A percentile compares a stretch with the other conserved stretches of the same genome.
phyloP scores from a whole-genome alignment of 2,113 vertebrate species.

The Pygoscelis antarcticus region DNA sequence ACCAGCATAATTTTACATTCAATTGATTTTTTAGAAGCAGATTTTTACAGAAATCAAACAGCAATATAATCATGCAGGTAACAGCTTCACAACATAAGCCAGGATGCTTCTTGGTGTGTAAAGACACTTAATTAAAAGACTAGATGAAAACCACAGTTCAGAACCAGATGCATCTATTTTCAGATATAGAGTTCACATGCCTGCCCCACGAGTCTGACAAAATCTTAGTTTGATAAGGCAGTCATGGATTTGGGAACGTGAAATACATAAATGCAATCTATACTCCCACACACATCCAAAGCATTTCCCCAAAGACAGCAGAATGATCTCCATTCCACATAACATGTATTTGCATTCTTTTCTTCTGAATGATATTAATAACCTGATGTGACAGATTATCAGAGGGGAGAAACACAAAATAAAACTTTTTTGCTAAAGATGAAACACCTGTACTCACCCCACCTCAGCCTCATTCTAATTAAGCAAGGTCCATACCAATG shows the following conservation, averaged over 20 bases:
- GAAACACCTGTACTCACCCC: not conserved
- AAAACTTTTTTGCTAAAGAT: not conserved
- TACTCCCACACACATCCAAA: not conserved
- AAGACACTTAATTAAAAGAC: slow-evolving; percentile 42
- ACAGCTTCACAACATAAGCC: not conserved
- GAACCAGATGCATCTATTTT: not conserved
- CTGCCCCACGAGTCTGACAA: not conserved
- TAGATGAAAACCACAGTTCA: not conserved
- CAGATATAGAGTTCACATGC: not conserved
- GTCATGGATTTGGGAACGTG: not conserved
- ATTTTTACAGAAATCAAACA: slow-evolving; percentile 33
- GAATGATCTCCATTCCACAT: not conserved
- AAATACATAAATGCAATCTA: not conserved
- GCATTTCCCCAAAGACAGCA: not conserved
- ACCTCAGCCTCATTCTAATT: not conserved
- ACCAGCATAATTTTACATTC: slow-evolving; percentile 23
- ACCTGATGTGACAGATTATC: not conserved
- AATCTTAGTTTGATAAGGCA: not conserved
- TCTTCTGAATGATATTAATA: slow-evolving; percentile 7
- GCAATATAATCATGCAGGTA: not conserved
- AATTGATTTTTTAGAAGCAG: slow-evolving; percentile 39
- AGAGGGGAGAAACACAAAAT: not conserved
- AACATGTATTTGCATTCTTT: not conserved
- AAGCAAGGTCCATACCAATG: not conserved
- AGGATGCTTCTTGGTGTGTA: slow-evolving; percentile 17